These are phyloP conservation scores for Vultur gryphus DNA, from an alignment of 2,797 vertebrate species.

Conservation along the genomic window DNA sequence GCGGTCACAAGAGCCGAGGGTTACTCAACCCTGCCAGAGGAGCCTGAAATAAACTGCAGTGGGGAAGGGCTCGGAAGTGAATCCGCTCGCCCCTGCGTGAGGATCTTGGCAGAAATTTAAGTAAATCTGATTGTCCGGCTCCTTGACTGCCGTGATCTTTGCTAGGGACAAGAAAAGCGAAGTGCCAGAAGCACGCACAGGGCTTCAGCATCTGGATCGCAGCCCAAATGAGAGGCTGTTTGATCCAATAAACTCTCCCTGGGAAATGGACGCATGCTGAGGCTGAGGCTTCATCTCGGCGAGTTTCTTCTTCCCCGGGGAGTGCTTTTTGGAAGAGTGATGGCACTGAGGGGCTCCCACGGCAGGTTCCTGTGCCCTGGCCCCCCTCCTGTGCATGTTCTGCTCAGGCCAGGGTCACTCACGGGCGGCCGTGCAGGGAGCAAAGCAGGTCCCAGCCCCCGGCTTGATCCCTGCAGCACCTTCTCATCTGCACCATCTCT, in stretches of 20 bases:
- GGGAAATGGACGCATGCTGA: neutral
- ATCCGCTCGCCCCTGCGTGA: neutral
- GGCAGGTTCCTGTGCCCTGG: neutral
- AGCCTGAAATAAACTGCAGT: neutral
- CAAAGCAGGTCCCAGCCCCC: neutral
- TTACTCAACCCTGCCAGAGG: neutral
- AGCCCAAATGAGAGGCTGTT: fast-evolving
- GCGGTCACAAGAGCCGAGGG: neutral
- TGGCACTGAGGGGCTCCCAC: neutral
- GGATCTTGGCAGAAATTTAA: neutral
- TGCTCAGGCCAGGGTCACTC: neutral
- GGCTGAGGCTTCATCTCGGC: neutral
- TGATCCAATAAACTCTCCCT: neutral
- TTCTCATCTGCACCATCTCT: neutral
- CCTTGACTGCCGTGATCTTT: neutral
- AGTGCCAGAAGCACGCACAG: neutral
- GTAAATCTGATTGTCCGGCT: neutral
- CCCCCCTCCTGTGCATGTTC: neutral
- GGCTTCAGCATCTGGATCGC: neutral
- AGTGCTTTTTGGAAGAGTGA: neutral
- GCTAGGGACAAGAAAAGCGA: neutral
- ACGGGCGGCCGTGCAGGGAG: fast-evolving
- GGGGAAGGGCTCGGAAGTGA: neutral
- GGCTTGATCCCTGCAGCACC: neutral
- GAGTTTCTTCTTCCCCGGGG: neutral